These are phyloP conservation scores for Verasper variegatus DNA, from an alignment of 2,113 vertebrate species.

Conservation along the genomic window DNA sequence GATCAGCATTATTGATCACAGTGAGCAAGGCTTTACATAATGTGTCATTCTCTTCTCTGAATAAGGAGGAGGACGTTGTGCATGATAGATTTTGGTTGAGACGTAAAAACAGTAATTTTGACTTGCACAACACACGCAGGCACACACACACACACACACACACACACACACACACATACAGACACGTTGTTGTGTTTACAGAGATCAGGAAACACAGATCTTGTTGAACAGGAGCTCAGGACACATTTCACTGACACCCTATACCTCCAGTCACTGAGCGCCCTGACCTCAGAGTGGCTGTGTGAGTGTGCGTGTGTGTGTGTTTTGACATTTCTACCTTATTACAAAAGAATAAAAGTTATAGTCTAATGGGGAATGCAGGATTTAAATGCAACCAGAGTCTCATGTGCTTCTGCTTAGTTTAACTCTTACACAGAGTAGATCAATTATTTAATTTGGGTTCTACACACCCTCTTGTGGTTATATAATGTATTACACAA, in stretches of 20 bases:
- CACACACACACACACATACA: neutral
- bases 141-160: neutral
- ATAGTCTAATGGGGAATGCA: neutral
- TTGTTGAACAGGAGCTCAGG: conserved; percentile 43
- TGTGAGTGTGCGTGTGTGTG: neutral
- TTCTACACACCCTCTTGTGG: conserved; percentile 58
- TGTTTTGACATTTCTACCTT: conserved; percentile 12
- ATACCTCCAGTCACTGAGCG: conserved; percentile 36
- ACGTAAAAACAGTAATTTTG: neutral
- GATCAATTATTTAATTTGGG: conserved; percentile 16
- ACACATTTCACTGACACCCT: conserved; percentile 61
- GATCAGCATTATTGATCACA: conserved; percentile 73
- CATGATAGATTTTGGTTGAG: neutral
- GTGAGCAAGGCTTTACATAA: conserved; percentile 29
- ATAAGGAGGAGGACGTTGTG: neutral
- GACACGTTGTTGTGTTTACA: conserved; percentile 1
- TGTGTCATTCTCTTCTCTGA: conserved; percentile 10
- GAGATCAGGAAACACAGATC: conserved; percentile 38
- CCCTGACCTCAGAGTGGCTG: conserved; percentile 12
- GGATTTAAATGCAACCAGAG: neutral
- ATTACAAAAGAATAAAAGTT: conserved; percentile 2
- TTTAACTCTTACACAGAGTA: neutral
- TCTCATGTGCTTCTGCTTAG: neutral
- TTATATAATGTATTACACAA: conserved; percentile 26
- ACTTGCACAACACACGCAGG: neutral